Base-by-base conservation (phyloP, 1,140 invertebrate genomes). In the Vanessa tameamea region DNA sequence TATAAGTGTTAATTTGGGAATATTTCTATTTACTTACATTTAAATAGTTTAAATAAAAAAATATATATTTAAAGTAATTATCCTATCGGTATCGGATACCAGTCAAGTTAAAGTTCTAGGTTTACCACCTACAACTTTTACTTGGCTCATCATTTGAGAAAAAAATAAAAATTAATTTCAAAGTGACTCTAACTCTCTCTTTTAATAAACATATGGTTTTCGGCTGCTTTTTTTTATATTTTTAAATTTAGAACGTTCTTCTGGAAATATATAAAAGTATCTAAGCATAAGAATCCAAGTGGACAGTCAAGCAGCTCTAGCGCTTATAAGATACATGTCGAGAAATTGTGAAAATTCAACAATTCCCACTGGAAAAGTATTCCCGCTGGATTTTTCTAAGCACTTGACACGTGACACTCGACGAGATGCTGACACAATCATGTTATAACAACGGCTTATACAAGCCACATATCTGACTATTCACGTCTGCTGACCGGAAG, bases 401-500 rank as follows among this genome's bases (percentile, higher is more conserved):
- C 57, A 75, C 78, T 70, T 73, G 78, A 75, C 72, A 69, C 74
- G 26, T 73, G 72, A 73, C 59, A 51, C 37, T 67, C 47, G 66
- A 68, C 47, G 66, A 69, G 66, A 65, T n/a, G 55, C 61, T 77
- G 76, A 79, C 78, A 70, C 77, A 79, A 79, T 79, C 79, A 47
- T 55, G 48, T 69, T 70, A 72, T 76, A 74, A 80, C 78, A 81
- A 80, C 78, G 51, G 59, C 51, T 64, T 43, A 37, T 37, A 74
- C 61, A 73, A 79, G 78, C 81, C 78, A 78, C 69, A 76, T 78
- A 61, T 70, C 37, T 37, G 67, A 70, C 63, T 69, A 81, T 80
- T 71, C 67, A 70, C 43, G 55, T 72, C 64, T 72, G 77, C 80
- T 82, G 81, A 82, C 80, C 79, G 69, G 69, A 78, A 72, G 68